A percentile compares a stretch with the other conserved stretches of the same genome.
Evolutionary conservation across 2,113 vertebrate species (phyloP).

Genomic region (Phyllopteryx taeniolatus): DNA sequence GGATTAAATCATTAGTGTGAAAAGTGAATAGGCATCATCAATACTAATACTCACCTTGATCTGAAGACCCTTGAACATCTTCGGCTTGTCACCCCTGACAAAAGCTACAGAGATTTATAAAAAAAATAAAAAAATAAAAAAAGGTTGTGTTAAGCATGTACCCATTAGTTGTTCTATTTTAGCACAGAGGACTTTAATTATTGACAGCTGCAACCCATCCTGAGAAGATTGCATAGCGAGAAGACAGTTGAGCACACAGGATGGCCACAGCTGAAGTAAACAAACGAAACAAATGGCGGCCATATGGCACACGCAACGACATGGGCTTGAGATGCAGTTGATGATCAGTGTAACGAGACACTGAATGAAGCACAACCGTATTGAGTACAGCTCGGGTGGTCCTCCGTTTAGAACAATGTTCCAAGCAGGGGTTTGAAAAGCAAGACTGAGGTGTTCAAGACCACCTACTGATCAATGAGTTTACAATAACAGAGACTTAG

Average conservation of each 20-base stretch:
- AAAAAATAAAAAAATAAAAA: slow-evolving; percentile 12
- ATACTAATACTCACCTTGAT: slow-evolving; percentile 81
- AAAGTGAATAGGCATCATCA: not conserved
- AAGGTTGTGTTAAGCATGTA: slow-evolving; percentile 5
- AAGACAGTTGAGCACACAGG: slow-evolving; percentile 31
- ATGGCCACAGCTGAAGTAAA: slow-evolving; percentile 32
- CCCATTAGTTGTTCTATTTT: slow-evolving; percentile 22
- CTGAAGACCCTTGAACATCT: slow-evolving; percentile 96
- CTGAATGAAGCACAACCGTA: slow-evolving; percentile 22
- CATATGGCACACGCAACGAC: slow-evolving; percentile 36
- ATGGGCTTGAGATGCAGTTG: not conserved
- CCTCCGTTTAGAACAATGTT: slow-evolving; percentile 4
- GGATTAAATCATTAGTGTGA: not conserved
- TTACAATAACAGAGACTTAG: not conserved
- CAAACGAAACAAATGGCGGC: slow-evolving; percentile 34
- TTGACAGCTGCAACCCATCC: slow-evolving; percentile 32
- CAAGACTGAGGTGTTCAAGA: not conserved
- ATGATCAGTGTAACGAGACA: slow-evolving; percentile 26
- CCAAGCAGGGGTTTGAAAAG: not conserved
- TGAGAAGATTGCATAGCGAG: slow-evolving; percentile 18
- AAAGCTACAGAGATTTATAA: slow-evolving; percentile 79
- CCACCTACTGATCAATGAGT: slow-evolving; percentile 9
- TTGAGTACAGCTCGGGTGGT: slow-evolving; percentile 24
- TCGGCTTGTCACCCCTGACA: slow-evolving; percentile 97
- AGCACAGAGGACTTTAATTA: slow-evolving; percentile 14